Conservation (phyloP, 1,140 invertebrate genomes). For the Triops cancriformis region DNA sequence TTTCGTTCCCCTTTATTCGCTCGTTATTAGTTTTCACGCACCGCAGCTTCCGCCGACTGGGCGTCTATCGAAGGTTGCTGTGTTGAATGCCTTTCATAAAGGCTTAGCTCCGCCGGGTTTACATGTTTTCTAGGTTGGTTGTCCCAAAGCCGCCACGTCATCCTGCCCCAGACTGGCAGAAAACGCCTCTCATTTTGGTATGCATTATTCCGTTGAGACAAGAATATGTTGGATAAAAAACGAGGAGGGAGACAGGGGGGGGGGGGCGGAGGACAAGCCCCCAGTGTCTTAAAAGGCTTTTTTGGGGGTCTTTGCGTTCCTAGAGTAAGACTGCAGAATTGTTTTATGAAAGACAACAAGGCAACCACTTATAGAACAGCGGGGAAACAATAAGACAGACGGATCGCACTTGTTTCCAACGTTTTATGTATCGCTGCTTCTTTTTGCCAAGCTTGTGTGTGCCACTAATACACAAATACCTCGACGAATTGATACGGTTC, state of each 20-base stretch:
- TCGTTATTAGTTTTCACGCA: constrained; percentile 19
- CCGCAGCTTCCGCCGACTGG: constrained; percentile 19
- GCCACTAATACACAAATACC: too few relatives aligned
- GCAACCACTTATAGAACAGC: not conserved
- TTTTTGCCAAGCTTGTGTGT: too few relatives aligned
- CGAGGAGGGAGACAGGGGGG: not conserved
- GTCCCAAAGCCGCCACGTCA: not conserved
- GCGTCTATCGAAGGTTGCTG: constrained; percentile 6
- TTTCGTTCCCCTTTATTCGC: not conserved
- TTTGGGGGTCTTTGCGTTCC: not conserved
- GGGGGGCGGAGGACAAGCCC: not conserved
- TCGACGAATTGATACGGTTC: too few relatives aligned
- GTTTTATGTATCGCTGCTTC: too few relatives aligned
- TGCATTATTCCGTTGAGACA: not conserved
- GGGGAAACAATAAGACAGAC: not conserved
- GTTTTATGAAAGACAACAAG: not conserved
- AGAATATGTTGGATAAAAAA: not conserved
- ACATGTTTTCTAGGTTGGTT: not conserved
- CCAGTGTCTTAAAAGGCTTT: not conserved
- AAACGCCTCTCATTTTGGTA: constrained; percentile 1
- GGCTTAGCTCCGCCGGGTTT: constrained; percentile 9
- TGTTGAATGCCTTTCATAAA: not conserved
- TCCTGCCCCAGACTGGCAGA: constrained; percentile 2
- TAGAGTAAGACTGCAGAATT: not conserved
- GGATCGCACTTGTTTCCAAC: not conserved